These are phyloP conservation scores for Eupithecia dodoneata DNA, from an alignment of 2,888 invertebrate genomes.

Conservation along the genomic window DNA sequence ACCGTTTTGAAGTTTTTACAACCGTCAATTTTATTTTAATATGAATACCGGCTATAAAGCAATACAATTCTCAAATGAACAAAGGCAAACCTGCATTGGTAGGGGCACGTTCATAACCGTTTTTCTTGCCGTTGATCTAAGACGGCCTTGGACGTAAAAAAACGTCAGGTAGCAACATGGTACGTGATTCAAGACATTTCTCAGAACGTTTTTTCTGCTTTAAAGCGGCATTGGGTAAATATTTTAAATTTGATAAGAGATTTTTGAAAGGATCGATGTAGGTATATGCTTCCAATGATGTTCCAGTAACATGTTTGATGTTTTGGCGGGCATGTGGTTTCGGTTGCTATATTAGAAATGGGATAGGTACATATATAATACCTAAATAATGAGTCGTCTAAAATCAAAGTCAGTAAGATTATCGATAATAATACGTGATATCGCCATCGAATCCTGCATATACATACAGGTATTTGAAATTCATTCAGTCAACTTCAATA, in stretches of 20 bases:
- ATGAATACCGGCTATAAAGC: slow-evolving; percentile 8
- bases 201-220: slow-evolving; percentile 25
- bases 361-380: too few species aligned
- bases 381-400: too few species aligned
- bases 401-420: too few species aligned
- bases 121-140: slow-evolving; percentile 38
- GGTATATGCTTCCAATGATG: not conserved
- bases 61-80: slow-evolving; percentile 31
- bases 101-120: slow-evolving; percentile 44
- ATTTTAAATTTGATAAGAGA: not conserved
- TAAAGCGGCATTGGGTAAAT: slow-evolving; percentile 15
- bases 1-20: slow-evolving; percentile 7
- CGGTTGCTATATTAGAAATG: not conserved
- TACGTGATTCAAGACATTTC: slow-evolving; percentile 56
- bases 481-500: too few species aligned
- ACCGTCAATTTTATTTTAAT: slow-evolving; percentile 20
- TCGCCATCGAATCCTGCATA: not conserved
- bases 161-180: slow-evolving; percentile 59
- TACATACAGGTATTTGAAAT: too few species aligned
- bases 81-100: slow-evolving; percentile 28
- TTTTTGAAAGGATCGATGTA: not conserved
- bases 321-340: not conserved
- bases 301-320: not conserved
- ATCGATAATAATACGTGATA: not conserved
- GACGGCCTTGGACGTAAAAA: slow-evolving; percentile 56